Conservation (phyloP, 2,888 invertebrate genomes). For the Eulithis prunata region DNA sequence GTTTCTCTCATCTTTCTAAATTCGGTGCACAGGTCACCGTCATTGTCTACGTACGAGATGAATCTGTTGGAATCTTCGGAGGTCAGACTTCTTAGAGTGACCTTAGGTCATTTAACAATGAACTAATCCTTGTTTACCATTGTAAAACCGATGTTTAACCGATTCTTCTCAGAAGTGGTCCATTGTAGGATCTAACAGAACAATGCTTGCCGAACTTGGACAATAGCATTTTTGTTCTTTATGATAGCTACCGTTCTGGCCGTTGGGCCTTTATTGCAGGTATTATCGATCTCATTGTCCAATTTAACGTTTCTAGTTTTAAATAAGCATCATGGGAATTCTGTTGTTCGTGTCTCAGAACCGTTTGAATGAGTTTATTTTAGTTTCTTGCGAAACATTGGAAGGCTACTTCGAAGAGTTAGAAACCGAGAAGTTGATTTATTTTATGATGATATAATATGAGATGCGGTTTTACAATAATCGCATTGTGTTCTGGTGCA, state of each 20-base stretch:
- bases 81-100: slow-evolving; percentile 69
- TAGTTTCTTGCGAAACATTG: slow-evolving; percentile 39
- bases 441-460: slow-evolving; percentile 57
- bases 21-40: slow-evolving; percentile 27
- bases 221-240: slow-evolving; percentile 73
- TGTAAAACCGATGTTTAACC: slow-evolving; percentile 67
- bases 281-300: slow-evolving; percentile 78
- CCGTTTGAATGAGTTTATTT: slow-evolving; percentile 35
- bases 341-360: slow-evolving; percentile 38
- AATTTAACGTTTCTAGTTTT: slow-evolving; percentile 72
- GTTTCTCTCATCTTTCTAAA: slow-evolving; percentile 49
- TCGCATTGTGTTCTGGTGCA: slow-evolving; percentile 36
- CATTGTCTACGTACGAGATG: slow-evolving; percentile 27
- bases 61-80: slow-evolving; percentile 49
- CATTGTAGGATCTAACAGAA: slow-evolving; percentile 62
- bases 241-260: slow-evolving; percentile 77
- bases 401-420: slow-evolving; percentile 46
- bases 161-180: slow-evolving; percentile 52
- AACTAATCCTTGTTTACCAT: slow-evolving; percentile 70
- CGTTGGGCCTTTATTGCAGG: slow-evolving; percentile 73
- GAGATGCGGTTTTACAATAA: slow-evolving; percentile 51
- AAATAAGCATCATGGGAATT: slow-evolving; percentile 77
- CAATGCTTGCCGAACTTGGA: slow-evolving; percentile 60
- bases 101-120: slow-evolving; percentile 77
- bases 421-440: slow-evolving; percentile 32